These are phyloP conservation scores for Crotalus helleri DNA, from an alignment of 2,113 vertebrate genomes.

Conservation along the genomic window DNA sequence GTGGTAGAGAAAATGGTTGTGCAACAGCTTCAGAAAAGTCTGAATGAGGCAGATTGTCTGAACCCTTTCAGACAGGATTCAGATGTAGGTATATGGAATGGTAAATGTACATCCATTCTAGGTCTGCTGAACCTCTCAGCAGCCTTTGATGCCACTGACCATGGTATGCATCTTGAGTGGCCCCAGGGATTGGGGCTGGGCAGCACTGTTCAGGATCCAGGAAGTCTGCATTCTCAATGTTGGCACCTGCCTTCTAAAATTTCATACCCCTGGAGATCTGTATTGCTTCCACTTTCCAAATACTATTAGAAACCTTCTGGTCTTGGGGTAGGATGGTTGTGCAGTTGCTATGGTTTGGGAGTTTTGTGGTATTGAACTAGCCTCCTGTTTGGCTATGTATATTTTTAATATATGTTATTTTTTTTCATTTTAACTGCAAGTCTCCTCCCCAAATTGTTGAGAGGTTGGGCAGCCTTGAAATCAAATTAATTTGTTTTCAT, in stretches of 20 bases:
- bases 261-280: not conserved
- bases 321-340: not conserved
- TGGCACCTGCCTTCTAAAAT: not conserved
- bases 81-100: not conserved
- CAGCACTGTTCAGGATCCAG: not conserved
- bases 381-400: not conserved
- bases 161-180: not conserved
- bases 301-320: not conserved
- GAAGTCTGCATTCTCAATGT: not conserved
- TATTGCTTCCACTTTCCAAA: not conserved
- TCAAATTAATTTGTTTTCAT: not conserved
- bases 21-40: not conserved
- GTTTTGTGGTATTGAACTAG: not conserved
- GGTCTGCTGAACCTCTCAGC: not conserved
- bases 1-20: not conserved
- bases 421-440: not conserved
- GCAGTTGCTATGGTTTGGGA: not conserved
- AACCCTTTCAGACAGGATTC: not conserved
- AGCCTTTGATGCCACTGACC: not conserved
- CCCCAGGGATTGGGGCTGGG: not conserved
- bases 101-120: not conserved
- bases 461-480: not conserved
- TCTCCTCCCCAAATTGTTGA: not conserved
- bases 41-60: not conserved
- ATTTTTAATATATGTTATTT: not conserved